phyloP scores from a whole-genome alignment of 2,888 invertebrate species.

The Osmoderma eremita region DNA sequence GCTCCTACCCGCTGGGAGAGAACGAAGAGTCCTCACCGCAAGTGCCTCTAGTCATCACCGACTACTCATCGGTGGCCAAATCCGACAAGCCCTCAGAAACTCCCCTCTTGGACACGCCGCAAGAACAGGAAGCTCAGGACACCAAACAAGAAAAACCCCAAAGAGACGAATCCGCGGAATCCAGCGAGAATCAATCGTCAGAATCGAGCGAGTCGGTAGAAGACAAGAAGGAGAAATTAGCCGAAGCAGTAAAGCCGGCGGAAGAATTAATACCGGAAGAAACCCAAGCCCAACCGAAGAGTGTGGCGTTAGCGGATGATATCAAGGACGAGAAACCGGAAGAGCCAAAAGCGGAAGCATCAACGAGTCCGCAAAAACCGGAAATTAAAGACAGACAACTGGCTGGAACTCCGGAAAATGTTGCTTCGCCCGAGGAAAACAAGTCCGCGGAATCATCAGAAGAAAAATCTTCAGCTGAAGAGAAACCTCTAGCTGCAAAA shows the following conservation, averaged over 20 bases:
- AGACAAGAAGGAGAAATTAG: conserved; percentile 48
- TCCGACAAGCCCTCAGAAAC: conserved; percentile 49
- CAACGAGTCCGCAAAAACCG: conserved; percentile 42
- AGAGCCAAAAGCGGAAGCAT: conserved; percentile 47
- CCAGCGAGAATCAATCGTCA: conserved; percentile 54
- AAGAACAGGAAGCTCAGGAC: conserved; percentile 46
- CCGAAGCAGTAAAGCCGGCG: conserved; percentile 36
- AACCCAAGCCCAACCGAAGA: conserved; percentile 44
- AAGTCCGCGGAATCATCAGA: too few relatives aligned
- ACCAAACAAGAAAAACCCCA: conserved; percentile 46
- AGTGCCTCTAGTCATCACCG: conserved; percentile 62
- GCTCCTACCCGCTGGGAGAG: conserved; percentile 73
- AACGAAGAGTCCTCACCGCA: conserved; percentile 54
- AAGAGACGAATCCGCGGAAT: conserved; percentile 50
- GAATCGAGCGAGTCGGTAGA: conserved; percentile 57
- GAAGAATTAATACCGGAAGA: conserved; percentile 50
- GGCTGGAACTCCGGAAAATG: not conserved
- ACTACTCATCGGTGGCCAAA: conserved; percentile 62
- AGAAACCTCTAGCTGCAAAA: conserved; percentile 39
- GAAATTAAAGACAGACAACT: conserved; percentile 43
- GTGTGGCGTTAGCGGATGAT: conserved; percentile 37
- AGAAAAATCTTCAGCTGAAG: conserved; percentile 45
- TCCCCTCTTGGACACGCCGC: conserved; percentile 9
- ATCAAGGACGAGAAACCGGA: conserved; percentile 45
- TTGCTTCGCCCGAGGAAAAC: conserved; percentile 48